Evolutionary conservation across 2,797 vertebrate genomes (phyloP), one percentile per base, ranked within the genome.

Genomic region (Hippocampus kuda): DNA sequence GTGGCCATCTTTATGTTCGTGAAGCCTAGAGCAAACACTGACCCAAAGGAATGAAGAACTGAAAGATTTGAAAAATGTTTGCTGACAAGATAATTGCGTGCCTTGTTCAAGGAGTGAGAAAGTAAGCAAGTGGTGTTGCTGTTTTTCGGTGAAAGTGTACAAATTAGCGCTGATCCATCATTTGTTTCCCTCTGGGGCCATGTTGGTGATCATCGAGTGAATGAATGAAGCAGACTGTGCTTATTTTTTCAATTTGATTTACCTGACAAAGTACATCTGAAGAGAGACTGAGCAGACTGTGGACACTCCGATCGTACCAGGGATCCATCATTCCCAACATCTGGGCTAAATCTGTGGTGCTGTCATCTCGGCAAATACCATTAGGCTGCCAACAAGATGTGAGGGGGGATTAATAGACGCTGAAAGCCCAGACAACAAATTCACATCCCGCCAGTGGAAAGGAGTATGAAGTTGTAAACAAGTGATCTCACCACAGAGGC

Each of bases 241-340:
- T 16, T 67, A 54, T 11, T 10, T n/a, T 26, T 18, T 1, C 66
- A 30, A 18, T n/a, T 2, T 12, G n/a, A 22, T 16, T 16, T 78
- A 97, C 95, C 94, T 97, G 92, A 80, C 92, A 94, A 38, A 98
- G 86, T 69, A 96, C 91, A 0, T 91, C 87, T 1, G 93, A 91
- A 44, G 95, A 93, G 68, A 98, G 87, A 76, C 92, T 92, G 88
- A 97, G 93, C 77, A 99, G 88, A 71, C 89, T 94, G 70, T 94
- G 89, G 64, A 96, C 89, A 0, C 97, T 99, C 42, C 94, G 89
- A 75, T 96, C 91, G 53, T 98, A 99, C 96, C 97, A 98, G n/a
- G 95, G 94, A 79, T 98, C 96, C 68, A 95, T 86, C 91, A 92
- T 88, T 38, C 95, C 96, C 46, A 98, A 83, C 89, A 96, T 93